Evolutionary conservation across 2,888 invertebrate species (phyloP).

Genomic region (Phyto melanocephala): DNA sequence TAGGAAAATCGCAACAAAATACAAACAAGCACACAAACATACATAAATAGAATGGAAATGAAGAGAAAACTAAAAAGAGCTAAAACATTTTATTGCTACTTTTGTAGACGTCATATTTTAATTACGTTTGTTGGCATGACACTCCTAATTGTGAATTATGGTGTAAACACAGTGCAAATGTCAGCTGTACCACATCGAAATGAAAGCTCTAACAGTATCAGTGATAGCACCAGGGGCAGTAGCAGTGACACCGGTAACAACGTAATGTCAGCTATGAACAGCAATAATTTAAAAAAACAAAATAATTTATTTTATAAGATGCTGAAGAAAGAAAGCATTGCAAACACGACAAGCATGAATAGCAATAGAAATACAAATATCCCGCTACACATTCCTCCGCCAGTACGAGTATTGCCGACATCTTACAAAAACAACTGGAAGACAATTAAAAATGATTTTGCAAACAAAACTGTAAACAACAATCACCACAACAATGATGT

Average conservation of each 20-base stretch:
- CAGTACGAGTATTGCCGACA: not conserved
- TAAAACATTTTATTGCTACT: conserved; percentile 21
- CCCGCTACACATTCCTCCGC: not conserved
- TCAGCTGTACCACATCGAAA: conserved; percentile 33
- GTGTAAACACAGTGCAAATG: conserved; percentile 52
- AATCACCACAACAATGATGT: not conserved
- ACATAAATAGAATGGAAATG: not conserved
- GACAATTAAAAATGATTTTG: not conserved
- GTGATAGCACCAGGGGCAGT: not conserved
- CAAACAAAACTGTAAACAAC: not conserved
- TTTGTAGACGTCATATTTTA: conserved; percentile 71
- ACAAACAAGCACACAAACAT: not conserved
- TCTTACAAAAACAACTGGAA: not conserved
- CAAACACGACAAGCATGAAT: not conserved
- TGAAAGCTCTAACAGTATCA: not conserved
- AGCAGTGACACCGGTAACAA: not conserved
- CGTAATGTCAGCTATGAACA: not conserved
- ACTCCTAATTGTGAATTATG: conserved; percentile 75
- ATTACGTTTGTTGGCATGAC: conserved; percentile 73
- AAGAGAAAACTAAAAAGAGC: conserved; percentile 28
- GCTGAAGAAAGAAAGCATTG: not conserved
- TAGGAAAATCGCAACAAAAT: conserved; percentile 8
- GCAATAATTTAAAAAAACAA: not conserved
- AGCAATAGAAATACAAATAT: not conserved
- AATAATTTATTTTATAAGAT: not conserved